Evolutionary conservation across 2,113 vertebrate species (phyloP), one percentile per base, ranked within the genome.

Genomic region (Melanerpes formicivorus): DNA sequence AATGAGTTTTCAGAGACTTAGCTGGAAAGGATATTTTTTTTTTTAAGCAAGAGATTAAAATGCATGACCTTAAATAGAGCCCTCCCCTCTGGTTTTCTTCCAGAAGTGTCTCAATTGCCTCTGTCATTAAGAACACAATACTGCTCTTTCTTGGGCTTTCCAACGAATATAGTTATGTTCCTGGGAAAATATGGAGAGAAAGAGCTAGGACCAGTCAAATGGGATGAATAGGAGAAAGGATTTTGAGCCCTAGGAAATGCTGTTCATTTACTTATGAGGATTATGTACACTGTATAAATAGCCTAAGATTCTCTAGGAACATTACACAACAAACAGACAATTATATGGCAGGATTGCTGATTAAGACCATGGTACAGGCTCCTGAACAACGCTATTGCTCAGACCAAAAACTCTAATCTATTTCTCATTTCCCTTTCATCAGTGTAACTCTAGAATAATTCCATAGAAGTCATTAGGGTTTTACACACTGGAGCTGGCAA

Each of bases 141-240:
- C 95, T 72, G 84, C 90, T 93, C 92, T 96, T 96, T 97, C 95
- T 93, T 95, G 90, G 46, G 84, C 79, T 95, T 96, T 85, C 87
- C 80, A 95, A 90, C 7, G 23, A 96, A 95, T 96, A 96, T 90
- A 93, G 92, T 91, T 95, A 94, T 88, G 66, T 94, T 97, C 93
- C 93, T 85, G 59, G 95, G 96, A 96, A 96, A 95, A 91, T 80
- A 92, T 90, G 93, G 84, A 87, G 86, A 96, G 93, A 97, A 95
- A 97, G 93, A 89, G 66, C 87, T 87, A 92, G 75, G 74, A 90
- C 17, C 73, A 94, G 42, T 84, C 65, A 66, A 87, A 93, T 84
- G 66, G 58, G 55, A 87, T 86, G 92, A 96, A 96, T 66, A 91
- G 84, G 75, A 92, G 82, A 94, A 96, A 95, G 88, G 84, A 84